Percentiles rank a stretch among this genome's conserved stretches.
These are phyloP conservation scores for Drosophila baimaii DNA, from an alignment of 1,140 invertebrate species.

Conservation along the genomic window DNA sequence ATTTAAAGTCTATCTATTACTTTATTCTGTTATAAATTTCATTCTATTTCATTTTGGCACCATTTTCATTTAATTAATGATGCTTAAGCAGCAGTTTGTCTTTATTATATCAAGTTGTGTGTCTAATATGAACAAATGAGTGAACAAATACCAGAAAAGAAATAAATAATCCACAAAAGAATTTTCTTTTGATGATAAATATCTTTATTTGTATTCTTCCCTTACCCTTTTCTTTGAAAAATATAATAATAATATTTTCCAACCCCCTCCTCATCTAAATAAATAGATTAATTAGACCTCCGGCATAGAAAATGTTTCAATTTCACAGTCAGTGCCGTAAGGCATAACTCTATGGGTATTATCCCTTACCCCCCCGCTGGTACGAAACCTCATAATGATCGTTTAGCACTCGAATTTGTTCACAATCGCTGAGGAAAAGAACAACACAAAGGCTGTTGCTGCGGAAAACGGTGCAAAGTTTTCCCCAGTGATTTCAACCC, in stretches of 20 bases:
- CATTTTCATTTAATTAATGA: not conserved
- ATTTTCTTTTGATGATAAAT: not conserved
- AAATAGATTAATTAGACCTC: slow-evolving; percentile 40
- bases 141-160: too few species aligned
- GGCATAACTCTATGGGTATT: slow-evolving; percentile 16
- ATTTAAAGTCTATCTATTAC: not conserved
- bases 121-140: not conserved
- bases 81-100: not conserved
- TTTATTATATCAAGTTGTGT: not conserved
- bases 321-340: slow-evolving; percentile 28
- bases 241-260: not conserved
- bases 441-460: slow-evolving; percentile 41
- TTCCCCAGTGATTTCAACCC: slow-evolving; percentile 47
- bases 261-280: slow-evolving; percentile 1
- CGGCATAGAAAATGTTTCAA: slow-evolving; percentile 46
- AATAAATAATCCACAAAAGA: not conserved
- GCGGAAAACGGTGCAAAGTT: slow-evolving; percentile 36
- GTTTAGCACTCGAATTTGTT: slow-evolving; percentile 74
- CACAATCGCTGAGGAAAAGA: slow-evolving; percentile 37
- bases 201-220: not conserved
- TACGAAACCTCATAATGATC: slow-evolving; percentile 70
- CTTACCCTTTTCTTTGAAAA: not conserved
- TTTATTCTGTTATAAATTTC: not conserved
- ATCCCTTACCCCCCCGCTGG: slow-evolving; percentile 12
- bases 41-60: not conserved